A percentile compares a stretch with the other conserved stretches of the same genome.
phyloP scores from a whole-genome alignment of 2,888 invertebrate species.

The Trypoxylon attenuatum region DNA sequence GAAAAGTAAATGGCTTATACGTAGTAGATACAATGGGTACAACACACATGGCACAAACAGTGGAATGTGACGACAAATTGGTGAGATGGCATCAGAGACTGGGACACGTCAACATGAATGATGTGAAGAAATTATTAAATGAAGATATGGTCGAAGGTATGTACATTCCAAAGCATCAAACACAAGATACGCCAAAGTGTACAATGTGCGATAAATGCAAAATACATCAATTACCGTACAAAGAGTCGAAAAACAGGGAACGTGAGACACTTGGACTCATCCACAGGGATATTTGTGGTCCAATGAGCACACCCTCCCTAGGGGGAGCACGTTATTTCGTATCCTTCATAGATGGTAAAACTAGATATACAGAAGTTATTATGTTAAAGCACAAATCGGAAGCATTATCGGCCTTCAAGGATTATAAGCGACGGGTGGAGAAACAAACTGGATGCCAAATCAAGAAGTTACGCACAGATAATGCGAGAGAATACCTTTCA shows the following conservation, averaged over 20 bases:
- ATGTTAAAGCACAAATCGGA: slow-evolving; percentile 22
- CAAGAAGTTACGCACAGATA: slow-evolving; percentile 32
- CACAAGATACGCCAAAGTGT: not conserved
- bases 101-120: slow-evolving; percentile 3
- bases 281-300: slow-evolving; percentile 18
- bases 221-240: slow-evolving; percentile 13
- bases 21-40: slow-evolving; percentile 3
- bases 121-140: not conserved
- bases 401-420: slow-evolving; percentile 21
- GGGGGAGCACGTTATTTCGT: slow-evolving; percentile 30
- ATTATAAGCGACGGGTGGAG: slow-evolving; percentile 26
- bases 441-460: slow-evolving; percentile 26
- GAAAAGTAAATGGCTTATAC: slow-evolving; percentile 13
- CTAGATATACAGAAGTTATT: slow-evolving; percentile 16
- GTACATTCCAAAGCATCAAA: not conserved
- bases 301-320: not conserved
- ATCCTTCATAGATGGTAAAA: slow-evolving; percentile 38
- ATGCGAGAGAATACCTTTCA: slow-evolving; percentile 34
- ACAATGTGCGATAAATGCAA: slow-evolving; percentile 2
- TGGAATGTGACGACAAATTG: not conserved
- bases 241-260: not conserved
- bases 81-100: slow-evolving; percentile 10
- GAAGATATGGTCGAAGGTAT: slow-evolving; percentile 8
- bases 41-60: not conserved
- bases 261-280: not conserved